These are phyloP conservation scores for Pteronotus mesoamericanus DNA, from an alignment of 2,797 vertebrate genomes.

Conservation along the genomic window DNA sequence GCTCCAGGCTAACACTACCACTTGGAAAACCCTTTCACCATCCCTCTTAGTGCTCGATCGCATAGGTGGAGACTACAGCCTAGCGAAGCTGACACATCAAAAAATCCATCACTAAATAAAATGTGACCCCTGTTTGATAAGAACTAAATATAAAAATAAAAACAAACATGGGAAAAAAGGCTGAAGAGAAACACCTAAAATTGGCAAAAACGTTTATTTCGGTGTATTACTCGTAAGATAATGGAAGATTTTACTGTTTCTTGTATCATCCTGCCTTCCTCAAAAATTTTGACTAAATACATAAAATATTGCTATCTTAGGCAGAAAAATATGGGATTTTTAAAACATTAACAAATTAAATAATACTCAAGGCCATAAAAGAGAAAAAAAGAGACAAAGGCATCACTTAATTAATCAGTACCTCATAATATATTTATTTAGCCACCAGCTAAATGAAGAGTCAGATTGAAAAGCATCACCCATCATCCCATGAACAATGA, in stretches of 20 bases:
- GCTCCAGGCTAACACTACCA: not conserved
- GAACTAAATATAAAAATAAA: not conserved
- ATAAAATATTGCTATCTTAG: not conserved
- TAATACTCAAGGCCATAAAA: not conserved
- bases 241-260: not conserved
- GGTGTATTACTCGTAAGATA: not conserved
- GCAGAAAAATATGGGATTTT: not conserved
- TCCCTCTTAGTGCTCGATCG: not conserved
- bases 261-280: not conserved
- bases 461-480: not conserved
- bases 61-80: not conserved
- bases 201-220: not conserved
- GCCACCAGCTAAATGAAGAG: not conserved
- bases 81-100: not conserved
- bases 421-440: not conserved
- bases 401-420: not conserved
- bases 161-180: not conserved
- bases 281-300: not conserved
- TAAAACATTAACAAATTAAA: not conserved
- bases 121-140: not conserved
- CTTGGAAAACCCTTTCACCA: not conserved
- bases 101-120: not conserved
- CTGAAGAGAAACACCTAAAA: not conserved
- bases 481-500: not conserved
- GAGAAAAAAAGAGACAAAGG: not conserved